Evolutionary conservation across 2,888 invertebrate species (phyloP).

Genomic region (Leptogaster cylindrica): DNA sequence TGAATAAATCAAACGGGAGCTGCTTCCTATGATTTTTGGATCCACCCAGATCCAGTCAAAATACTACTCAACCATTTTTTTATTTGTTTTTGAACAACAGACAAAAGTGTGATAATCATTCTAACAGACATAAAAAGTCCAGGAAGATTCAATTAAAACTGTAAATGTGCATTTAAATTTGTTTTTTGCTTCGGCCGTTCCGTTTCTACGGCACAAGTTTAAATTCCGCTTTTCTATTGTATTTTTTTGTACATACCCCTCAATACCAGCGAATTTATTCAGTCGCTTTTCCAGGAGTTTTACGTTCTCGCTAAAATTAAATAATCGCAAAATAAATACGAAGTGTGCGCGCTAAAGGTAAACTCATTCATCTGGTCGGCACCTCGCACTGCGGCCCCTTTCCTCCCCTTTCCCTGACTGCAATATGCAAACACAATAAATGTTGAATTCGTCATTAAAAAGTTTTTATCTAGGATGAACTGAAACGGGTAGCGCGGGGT

Average conservation of each 20-base stretch:
- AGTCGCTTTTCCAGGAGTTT: slow-evolving; percentile 23
- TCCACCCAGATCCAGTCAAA: too few relatives aligned
- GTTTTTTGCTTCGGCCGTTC: background rate
- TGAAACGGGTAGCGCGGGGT: background rate
- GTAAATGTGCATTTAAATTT: slow-evolving; percentile 26
- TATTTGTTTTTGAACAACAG: background rate
- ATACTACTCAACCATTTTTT: too few relatives aligned
- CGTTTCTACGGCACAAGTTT: background rate
- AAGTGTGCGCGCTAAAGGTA: background rate
- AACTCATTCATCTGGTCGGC: slow-evolving; percentile 3
- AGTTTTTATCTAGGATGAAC: background rate
- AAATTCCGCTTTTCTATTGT: slow-evolving; percentile 1
- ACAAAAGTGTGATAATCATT: slow-evolving; percentile 16
- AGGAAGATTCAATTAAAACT: slow-evolving; percentile 36
- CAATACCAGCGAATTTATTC: slow-evolving; percentile 18
- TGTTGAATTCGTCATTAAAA: slow-evolving; percentile 31
- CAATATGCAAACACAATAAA: slow-evolving; percentile 34
- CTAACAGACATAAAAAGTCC: slow-evolving; percentile 18
- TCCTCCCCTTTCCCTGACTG: too few relatives aligned
- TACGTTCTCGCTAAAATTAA: slow-evolving; percentile 26
- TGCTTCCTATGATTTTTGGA: too few relatives aligned
- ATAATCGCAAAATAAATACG: slow-evolving; percentile 31
- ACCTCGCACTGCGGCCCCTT: background rate
- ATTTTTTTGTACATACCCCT: too few relatives aligned
- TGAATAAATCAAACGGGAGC: slow-evolving; percentile 9